A percentile compares a stretch with the other conserved stretches of the same genome.
phyloP scores from a whole-genome alignment of 2,888 invertebrate species.

The Limenitis camilla region DNA sequence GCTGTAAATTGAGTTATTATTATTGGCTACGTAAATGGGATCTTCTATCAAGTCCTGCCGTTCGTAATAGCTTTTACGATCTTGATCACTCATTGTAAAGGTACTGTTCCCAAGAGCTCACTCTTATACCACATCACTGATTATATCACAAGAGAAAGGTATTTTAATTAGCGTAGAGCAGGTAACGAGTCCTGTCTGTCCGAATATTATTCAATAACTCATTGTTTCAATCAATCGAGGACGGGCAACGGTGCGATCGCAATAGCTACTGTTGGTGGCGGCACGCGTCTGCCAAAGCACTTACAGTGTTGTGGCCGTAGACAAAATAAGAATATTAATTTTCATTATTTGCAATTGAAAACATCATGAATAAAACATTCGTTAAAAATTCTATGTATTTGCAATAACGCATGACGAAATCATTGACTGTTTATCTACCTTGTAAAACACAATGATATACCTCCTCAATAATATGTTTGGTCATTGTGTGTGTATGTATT shows the following conservation, averaged over 20 bases:
- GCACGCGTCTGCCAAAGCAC: conserved; percentile 48
- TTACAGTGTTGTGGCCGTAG: conserved; percentile 51
- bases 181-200: conserved; percentile 38
- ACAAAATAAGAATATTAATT: conserved; percentile 67
- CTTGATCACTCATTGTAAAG: conserved; percentile 56
- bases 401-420: not conserved
- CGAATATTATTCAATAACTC: conserved; percentile 53
- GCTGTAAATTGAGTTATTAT: conserved; percentile 69
- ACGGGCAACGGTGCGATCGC: conserved; percentile 66
- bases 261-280: conserved; percentile 49
- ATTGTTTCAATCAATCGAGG: conserved; percentile 56
- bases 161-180: conserved; percentile 11
- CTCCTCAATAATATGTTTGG: no score
- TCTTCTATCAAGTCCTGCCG: conserved; percentile 49
- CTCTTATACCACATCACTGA: conserved; percentile 29
- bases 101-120: conserved; percentile 27
- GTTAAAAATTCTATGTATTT: not conserved
- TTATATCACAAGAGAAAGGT: conserved; percentile 20
- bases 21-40: conserved; percentile 53
- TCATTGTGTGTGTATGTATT: no score
- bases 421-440: not conserved
- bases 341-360: conserved; percentile 31
- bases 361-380: conserved; percentile 6
- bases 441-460: no score
- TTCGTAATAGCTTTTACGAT: conserved; percentile 51